phyloP scores from a whole-genome alignment of 2,113 vertebrate genomes.

The Clupea harengus region DNA sequence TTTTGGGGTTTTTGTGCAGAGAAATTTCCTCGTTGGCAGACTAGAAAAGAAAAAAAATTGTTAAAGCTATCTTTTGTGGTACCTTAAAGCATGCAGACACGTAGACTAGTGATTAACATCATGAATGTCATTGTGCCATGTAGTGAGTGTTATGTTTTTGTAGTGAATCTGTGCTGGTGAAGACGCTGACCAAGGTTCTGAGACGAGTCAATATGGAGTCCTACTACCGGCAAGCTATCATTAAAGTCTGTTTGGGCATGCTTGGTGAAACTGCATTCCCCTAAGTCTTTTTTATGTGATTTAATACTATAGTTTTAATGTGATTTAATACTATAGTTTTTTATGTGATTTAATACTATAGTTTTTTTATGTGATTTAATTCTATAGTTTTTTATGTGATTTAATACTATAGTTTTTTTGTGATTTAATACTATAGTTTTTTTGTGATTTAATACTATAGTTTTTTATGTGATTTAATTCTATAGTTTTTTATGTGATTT shows the following conservation, averaged over 20 bases:
- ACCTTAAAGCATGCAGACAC: not conserved
- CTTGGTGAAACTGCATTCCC: not conserved
- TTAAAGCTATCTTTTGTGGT: too few relatives aligned
- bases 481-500: not conserved
- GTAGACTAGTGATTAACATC: too few relatives aligned
- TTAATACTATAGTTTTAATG: not conserved
- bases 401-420: not conserved
- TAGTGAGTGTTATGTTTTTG: not conserved
- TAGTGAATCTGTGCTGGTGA: conserved; percentile 59
- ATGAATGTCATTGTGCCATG: not conserved
- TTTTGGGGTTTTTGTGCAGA: too few relatives aligned
- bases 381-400: too few relatives aligned
- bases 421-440: not conserved
- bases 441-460: too few relatives aligned
- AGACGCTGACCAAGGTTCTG: conserved; percentile 65
- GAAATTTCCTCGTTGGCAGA: too few relatives aligned
- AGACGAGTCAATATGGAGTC: conserved; percentile 64
- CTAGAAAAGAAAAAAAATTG: too few relatives aligned
- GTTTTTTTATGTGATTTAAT: too few relatives aligned
- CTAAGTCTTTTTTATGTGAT: not conserved
- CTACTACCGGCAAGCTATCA: conserved; percentile 65
- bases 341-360: not conserved
- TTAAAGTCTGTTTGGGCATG: conserved; percentile 56
- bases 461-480: too few relatives aligned
- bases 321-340: not conserved